A percentile compares a stretch with the other conserved stretches of the same genome.
These are phyloP conservation scores for Drosophila rufa DNA, from an alignment of 1,140 invertebrate species.

Conservation along the genomic window DNA sequence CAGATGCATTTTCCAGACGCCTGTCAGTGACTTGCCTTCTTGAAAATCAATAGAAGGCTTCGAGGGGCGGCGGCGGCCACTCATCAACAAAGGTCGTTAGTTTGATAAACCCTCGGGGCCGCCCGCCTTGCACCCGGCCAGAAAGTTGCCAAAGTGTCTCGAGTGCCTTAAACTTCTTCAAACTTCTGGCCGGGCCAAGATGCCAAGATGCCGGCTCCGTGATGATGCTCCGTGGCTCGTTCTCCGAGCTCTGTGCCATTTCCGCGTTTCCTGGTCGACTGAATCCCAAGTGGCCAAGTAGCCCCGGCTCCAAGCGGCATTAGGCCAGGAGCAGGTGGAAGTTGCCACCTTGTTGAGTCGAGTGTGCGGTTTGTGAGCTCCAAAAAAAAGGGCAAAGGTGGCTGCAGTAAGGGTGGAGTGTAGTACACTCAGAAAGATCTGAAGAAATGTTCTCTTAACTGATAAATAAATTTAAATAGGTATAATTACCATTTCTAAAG, in stretches of 20 bases:
- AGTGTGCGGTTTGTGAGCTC: slow-evolving; percentile 68
- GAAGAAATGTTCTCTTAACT: not conserved
- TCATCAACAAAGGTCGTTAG: slow-evolving; percentile 69
- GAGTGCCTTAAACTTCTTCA: slow-evolving; percentile 71
- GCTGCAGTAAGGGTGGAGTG: not conserved
- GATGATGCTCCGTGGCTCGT: slow-evolving; percentile 33
- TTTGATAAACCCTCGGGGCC: slow-evolving; percentile 55
- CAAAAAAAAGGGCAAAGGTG: slow-evolving; percentile 57
- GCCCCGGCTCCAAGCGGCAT: slow-evolving; percentile 19
- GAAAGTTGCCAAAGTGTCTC: slow-evolving; percentile 80
- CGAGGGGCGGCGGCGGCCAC: slow-evolving; percentile 14
- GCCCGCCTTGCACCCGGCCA: slow-evolving; percentile 42
- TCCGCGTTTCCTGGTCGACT: slow-evolving; percentile 74
- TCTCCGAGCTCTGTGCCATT: slow-evolving; percentile 48
- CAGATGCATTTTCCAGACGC: slow-evolving; percentile 45
- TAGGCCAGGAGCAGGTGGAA: slow-evolving; percentile 45
- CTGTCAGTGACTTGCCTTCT: slow-evolving; percentile 9
- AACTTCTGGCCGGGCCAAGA: slow-evolving; percentile 61
- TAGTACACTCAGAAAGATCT: slow-evolving; percentile 2
- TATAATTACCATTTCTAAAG: too few relatives aligned
- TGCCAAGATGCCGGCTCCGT: slow-evolving; percentile 19
- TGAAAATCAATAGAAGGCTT: slow-evolving; percentile 65
- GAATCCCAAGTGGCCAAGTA: slow-evolving; percentile 60
- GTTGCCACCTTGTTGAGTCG: slow-evolving; percentile 72
- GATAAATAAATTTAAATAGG: too few relatives aligned